A percentile compares a stretch with the other conserved stretches of the same genome.
Evolutionary conservation across 2,888 invertebrate genomes (phyloP).

Genomic region (Brachyptera putata): DNA sequence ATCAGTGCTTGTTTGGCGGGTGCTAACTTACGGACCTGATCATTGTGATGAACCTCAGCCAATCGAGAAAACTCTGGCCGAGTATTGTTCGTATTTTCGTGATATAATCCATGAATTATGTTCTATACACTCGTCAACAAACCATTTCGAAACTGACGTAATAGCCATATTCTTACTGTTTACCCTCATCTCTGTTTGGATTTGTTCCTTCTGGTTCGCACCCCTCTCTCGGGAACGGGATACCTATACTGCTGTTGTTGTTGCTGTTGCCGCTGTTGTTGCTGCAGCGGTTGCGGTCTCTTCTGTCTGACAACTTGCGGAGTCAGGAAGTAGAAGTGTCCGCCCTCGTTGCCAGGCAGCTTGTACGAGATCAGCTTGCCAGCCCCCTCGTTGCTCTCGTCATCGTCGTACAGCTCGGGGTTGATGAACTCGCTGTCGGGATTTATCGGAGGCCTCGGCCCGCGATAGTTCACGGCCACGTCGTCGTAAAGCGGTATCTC

Average conservation of each 20-base stretch:
- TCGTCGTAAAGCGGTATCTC: constrained; percentile 57
- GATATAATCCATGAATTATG: too few relatives aligned
- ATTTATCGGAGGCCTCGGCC: constrained; percentile 62
- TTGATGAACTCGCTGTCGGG: constrained; percentile 63
- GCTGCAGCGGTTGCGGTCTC: too few relatives aligned
- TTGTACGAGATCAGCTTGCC: constrained; percentile 68
- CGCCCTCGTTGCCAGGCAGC: constrained; percentile 65
- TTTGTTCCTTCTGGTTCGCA: constrained; percentile 7
- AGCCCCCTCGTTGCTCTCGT: constrained; percentile 36
- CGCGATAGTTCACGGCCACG: constrained; percentile 65
- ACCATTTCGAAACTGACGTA: too few relatives aligned
- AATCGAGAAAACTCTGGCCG: too few relatives aligned
- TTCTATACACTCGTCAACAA: too few relatives aligned
- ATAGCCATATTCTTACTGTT: too few relatives aligned
- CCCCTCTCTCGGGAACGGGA: constrained; percentile 5
- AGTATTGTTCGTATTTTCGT: too few relatives aligned
- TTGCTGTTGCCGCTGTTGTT: constrained; percentile 41
- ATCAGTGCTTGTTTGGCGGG: too few relatives aligned
- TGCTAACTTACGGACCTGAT: too few relatives aligned
- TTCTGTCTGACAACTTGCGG: constrained; percentile 63
- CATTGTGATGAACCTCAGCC: too few relatives aligned
- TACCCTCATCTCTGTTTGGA: constrained; percentile 1
- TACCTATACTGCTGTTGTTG: constrained; percentile 34
- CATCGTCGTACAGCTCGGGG: constrained; percentile 39
- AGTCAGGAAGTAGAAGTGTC: constrained; percentile 73